A percentile compares a stretch with the other conserved stretches of the same genome.
phyloP scores from a whole-genome alignment of 1,140 invertebrate species.

The Drosophila sp. region DNA sequence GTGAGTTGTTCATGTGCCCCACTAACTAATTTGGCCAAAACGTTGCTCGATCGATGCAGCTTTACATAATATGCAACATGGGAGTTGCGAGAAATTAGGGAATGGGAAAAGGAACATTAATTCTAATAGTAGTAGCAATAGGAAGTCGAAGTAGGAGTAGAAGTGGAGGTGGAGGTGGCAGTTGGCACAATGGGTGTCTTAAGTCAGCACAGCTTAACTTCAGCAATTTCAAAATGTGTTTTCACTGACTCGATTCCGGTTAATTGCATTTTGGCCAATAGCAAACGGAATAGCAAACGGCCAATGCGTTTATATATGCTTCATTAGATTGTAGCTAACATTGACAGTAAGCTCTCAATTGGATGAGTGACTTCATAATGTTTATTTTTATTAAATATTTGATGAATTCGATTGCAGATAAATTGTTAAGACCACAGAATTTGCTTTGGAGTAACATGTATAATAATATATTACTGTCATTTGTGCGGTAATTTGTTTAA shows the following conservation, averaged over 20 bases:
- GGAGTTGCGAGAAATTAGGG: not conserved
- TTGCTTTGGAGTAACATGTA: too few relatives aligned
- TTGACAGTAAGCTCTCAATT: conserved; percentile 2
- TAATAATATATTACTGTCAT: too few relatives aligned
- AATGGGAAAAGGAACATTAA: not conserved
- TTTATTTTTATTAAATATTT: not conserved
- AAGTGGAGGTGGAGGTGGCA: not conserved
- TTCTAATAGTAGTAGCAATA: too few relatives aligned
- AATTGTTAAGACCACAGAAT: conserved; percentile 2
- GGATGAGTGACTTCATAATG: not conserved
- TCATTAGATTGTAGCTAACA: too few relatives aligned
- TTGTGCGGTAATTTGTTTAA: too few relatives aligned
- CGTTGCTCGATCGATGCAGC: not conserved
- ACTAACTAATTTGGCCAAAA: conserved; percentile 10
- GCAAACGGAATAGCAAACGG: not conserved
- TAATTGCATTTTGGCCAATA: conserved; percentile 20
- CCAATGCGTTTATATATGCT: too few relatives aligned
- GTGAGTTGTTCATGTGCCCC: conserved; percentile 41
- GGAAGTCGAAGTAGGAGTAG: too few relatives aligned
- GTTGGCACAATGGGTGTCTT: not conserved
- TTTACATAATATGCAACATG: conserved; percentile 18
- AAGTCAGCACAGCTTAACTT: not conserved
- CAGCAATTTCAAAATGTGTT: not conserved
- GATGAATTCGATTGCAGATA: not conserved
- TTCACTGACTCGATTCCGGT: not conserved